Evolutionary conservation across 2,113 vertebrate genomes (phyloP).

Genomic region (Aptenodytes forsteri): DNA sequence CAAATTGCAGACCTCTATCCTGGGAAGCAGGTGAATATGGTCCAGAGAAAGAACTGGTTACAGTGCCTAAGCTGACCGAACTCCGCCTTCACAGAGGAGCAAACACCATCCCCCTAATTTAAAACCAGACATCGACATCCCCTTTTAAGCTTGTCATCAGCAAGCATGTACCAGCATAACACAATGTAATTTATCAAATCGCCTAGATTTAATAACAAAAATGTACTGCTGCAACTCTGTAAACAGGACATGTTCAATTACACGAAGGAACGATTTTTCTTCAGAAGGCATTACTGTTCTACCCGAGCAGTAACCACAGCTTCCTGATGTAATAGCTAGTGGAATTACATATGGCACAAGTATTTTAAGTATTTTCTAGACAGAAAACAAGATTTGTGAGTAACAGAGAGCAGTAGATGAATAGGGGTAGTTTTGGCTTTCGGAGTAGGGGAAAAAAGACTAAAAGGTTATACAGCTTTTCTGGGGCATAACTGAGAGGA

Average conservation of each 20-base stretch:
- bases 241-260: conserved; percentile 76
- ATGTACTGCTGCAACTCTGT: conserved; percentile 71
- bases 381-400: neutral
- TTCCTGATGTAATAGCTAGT: neutral
- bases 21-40: neutral
- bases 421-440: neutral
- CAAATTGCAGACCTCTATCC: neutral
- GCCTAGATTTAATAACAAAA: conserved; percentile 70
- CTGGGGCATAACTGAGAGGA: neutral
- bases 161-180: conserved; percentile 36
- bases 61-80: neutral
- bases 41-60: neutral
- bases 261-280: conserved; percentile 66
- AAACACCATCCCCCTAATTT: neutral
- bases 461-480: neutral
- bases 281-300: conserved; percentile 59
- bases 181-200: conserved; percentile 70
- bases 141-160: neutral
- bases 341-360: conserved; percentile 31
- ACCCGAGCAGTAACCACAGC: neutral
- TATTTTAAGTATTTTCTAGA: neutral
- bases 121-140: neutral
- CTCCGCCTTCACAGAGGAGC: neutral
- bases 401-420: neutral
- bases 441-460: neutral